Conservation (phyloP, 2,113 vertebrate species). For the Pachypanchax playfairii region DNA sequence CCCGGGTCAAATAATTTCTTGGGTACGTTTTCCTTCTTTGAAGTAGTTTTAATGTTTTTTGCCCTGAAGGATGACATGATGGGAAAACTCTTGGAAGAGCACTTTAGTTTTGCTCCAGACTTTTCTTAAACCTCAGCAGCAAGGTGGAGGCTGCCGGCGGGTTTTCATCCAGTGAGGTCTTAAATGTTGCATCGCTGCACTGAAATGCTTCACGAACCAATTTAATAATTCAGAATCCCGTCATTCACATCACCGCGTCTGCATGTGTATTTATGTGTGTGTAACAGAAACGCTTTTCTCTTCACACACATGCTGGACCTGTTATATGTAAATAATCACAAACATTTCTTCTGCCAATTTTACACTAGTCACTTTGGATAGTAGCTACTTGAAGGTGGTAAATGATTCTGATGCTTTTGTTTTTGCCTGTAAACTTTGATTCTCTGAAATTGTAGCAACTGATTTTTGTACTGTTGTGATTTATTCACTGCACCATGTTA, state of each 20-base stretch:
- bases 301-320: slow-evolving; percentile 53
- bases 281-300: slow-evolving; percentile 1
- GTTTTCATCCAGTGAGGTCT: slow-evolving; percentile 41
- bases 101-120: slow-evolving; percentile 24
- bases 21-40: neutral
- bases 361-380: slow-evolving; percentile 72
- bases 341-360: slow-evolving; percentile 66
- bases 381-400: slow-evolving; percentile 75
- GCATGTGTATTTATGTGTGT: neutral
- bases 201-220: slow-evolving; percentile 44
- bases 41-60: neutral
- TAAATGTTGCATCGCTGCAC: slow-evolving; percentile 42
- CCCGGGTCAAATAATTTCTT: neutral
- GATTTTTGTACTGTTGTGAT: slow-evolving; percentile 72
- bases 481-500: slow-evolving; percentile 70
- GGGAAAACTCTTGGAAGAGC: neutral
- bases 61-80: neutral
- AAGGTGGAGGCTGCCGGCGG: slow-evolving; percentile 6
- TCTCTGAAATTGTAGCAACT: slow-evolving; percentile 67
- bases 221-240: slow-evolving; percentile 64
- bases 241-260: slow-evolving; percentile 51
- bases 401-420: slow-evolving; percentile 59
- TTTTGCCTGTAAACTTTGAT: slow-evolving; percentile 65
- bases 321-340: slow-evolving; percentile 66
- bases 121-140: neutral